Evolutionary conservation across 2,888 invertebrate species (phyloP).

Genomic region (Phymatocera aterrima): DNA sequence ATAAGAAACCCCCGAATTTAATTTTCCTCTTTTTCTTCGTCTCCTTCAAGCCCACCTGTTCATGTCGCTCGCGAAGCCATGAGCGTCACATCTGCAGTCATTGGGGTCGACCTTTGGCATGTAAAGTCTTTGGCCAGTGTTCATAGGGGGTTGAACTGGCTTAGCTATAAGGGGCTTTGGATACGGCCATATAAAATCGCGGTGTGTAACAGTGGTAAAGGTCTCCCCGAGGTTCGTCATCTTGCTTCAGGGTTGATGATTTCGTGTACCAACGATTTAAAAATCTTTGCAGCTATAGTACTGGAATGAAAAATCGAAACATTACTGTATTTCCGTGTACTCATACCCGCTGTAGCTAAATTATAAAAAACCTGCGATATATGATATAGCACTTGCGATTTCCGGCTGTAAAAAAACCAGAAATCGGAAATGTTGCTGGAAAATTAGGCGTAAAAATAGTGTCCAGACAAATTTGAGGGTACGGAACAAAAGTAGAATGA

Average conservation of each 20-base stretch:
- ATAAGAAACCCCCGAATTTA: too few relatives aligned
- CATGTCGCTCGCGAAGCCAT: constrained; percentile 79
- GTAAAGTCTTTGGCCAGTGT: constrained; percentile 74
- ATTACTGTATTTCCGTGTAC: too few relatives aligned
- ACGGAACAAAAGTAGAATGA: too few relatives aligned
- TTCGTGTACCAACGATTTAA: constrained; percentile 49
- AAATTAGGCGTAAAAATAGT: not conserved
- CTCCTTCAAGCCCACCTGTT: constrained; percentile 73
- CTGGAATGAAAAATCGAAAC: too few relatives aligned
- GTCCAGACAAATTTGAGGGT: not conserved
- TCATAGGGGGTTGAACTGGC: constrained; percentile 79
- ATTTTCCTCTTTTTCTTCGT: too few relatives aligned
- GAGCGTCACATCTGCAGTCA: constrained; percentile 81
- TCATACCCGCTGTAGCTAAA: too few relatives aligned
- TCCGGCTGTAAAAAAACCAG: too few relatives aligned
- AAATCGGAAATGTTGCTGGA: too few relatives aligned
- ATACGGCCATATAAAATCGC: constrained; percentile 80
- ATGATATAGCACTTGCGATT: too few relatives aligned
- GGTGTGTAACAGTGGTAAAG: constrained; percentile 76
- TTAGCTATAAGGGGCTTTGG: constrained; percentile 78
- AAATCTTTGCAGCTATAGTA: constrained; percentile 18
- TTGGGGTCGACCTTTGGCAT: constrained; percentile 78
- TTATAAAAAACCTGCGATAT: too few relatives aligned
- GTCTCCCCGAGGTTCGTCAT: constrained; percentile 69
- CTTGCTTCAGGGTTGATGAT: too few relatives aligned